These are phyloP conservation scores for Aurelia aurita DNA, from an alignment of 30 jellyfish, hydroid and myxozoan species.

Conservation along the genomic window DNA sequence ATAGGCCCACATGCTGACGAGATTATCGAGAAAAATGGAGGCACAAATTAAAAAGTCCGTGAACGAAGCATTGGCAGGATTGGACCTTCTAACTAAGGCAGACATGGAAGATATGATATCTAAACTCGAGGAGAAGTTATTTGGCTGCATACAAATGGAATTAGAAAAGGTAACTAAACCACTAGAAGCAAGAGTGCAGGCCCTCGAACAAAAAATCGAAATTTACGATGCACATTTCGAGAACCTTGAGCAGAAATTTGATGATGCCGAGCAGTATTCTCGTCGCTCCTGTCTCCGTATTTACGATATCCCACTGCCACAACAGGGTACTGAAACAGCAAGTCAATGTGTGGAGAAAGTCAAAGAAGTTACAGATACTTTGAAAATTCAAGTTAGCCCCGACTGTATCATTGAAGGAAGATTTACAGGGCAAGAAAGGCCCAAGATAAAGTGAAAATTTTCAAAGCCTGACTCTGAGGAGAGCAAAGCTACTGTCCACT, in stretches of 20 bases:
- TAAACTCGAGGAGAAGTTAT: neutral
- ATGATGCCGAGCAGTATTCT: neutral
- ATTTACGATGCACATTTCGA: neutral
- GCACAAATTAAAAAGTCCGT: neutral
- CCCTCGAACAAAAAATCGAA: neutral
- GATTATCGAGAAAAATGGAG: neutral
- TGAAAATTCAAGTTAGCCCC: neutral
- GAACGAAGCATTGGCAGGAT: neutral
- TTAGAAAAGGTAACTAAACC: neutral
- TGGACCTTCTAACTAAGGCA: neutral
- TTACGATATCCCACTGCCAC: conserved; percentile 2
- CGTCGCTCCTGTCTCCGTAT: neutral
- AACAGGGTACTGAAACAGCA: neutral
- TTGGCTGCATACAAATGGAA: neutral
- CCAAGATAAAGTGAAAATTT: no score
- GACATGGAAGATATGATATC: neutral
- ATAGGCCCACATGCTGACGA: conserved; percentile 1
- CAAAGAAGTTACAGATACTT: no score
- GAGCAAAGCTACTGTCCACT: no score
- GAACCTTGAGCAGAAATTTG: conserved; percentile 1
- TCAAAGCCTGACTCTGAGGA: no score
- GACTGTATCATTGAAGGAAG: neutral
- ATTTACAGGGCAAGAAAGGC: neutral
- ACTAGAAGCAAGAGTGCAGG: neutral
- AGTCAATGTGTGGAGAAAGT: neutral